These are phyloP conservation scores for Mus spretus DNA, from an alignment of 2,797 vertebrate genomes.

Conservation along the genomic window DNA sequence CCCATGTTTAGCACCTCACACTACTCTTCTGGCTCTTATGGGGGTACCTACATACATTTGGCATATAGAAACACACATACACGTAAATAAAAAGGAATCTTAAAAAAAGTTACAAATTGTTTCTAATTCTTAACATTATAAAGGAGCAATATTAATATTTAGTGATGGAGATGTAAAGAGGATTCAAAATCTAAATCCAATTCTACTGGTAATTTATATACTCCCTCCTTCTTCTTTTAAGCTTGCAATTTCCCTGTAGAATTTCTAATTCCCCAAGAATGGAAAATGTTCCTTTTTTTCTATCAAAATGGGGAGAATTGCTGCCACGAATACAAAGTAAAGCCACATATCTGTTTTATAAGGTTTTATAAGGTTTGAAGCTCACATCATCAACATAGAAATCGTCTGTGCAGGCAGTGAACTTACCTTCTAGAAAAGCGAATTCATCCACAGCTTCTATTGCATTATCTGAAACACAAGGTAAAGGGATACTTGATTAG, in stretches of 20 bases:
- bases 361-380: not conserved
- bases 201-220: accelerated
- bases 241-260: slow-evolving; percentile 42
- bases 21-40: not conserved
- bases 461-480: slow-evolving; percentile 93
- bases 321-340: slow-evolving; percentile 21
- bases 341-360: not conserved
- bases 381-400: not conserved
- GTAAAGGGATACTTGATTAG: slow-evolving; percentile 50
- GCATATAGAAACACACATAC: not conserved
- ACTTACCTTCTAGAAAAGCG: slow-evolving; percentile 98
- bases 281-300: not conserved
- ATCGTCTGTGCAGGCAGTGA: not conserved
- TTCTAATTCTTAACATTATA: not conserved
- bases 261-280: slow-evolving; percentile 46
- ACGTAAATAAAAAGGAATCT: not conserved
- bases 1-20: not conserved
- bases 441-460: slow-evolving; percentile 98
- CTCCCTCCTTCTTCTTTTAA: not conserved
- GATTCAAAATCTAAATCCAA: slow-evolving; percentile 37
- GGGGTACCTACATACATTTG: not conserved
- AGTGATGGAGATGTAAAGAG: not conserved
- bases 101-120: not conserved
- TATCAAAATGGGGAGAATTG: not conserved
- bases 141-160: not conserved